Conservation (phyloP, 1,140 invertebrate species). For the Lordiphosa stackelbergi region DNA sequence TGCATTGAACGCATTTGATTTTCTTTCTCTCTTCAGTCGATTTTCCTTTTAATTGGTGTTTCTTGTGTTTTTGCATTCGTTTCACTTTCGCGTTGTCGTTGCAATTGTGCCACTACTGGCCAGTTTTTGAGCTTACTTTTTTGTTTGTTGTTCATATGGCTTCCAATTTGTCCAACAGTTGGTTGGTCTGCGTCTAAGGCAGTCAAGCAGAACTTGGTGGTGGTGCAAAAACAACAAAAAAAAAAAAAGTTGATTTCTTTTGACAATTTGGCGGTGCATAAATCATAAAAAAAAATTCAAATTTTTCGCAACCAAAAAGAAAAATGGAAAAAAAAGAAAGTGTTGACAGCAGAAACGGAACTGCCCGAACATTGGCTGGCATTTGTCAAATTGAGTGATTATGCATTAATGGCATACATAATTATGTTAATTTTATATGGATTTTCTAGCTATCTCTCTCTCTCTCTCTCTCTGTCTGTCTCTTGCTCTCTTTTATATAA, state of each 20-base stretch:
- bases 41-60: constrained; percentile 64
- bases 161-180: constrained; percentile 30
- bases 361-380: constrained; percentile 12
- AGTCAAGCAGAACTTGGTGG: constrained; percentile 51
- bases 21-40: constrained; percentile 20
- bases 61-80: constrained; percentile 54
- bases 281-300: constrained; percentile 49
- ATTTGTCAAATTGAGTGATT: constrained; percentile 30
- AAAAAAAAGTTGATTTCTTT: constrained; percentile 38
- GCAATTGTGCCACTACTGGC: constrained; percentile 58
- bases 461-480: no score
- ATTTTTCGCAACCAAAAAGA: constrained; percentile 14
- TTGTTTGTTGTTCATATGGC: constrained; percentile 45
- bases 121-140: constrained; percentile 8
- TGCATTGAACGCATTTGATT: constrained; percentile 68
- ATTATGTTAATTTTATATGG: no score
- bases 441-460: no score
- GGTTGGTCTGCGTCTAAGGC: background rate
- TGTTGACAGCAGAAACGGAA: constrained; percentile 54
- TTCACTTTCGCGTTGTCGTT: constrained; percentile 62
- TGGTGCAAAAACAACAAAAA: no score
- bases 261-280: constrained; percentile 55
- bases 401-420: no score
- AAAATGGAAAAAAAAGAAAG: constrained; percentile 46
- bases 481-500: no score